Conservation (phyloP, 2,888 invertebrate species). For the Xanthorhoe spadicearia region DNA sequence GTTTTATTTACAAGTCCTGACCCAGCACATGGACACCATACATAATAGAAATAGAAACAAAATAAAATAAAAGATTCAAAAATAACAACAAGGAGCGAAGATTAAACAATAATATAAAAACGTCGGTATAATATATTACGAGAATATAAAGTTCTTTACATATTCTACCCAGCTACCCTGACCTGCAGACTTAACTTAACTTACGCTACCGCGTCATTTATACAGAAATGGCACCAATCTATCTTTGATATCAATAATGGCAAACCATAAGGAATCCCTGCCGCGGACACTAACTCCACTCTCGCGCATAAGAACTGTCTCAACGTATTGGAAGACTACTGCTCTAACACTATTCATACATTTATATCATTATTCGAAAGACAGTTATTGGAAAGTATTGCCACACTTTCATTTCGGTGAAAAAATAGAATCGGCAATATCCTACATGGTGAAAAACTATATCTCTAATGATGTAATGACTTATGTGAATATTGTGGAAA, state of each 20-base stretch:
- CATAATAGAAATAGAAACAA: slow-evolving; percentile 58
- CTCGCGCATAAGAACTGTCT: slow-evolving; percentile 57
- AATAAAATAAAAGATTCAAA: slow-evolving; percentile 75
- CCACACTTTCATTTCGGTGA: slow-evolving; percentile 54
- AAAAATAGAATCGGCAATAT: slow-evolving; percentile 64
- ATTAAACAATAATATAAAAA: slow-evolving; percentile 64
- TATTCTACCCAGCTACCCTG: slow-evolving; percentile 80
- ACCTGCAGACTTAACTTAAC: slow-evolving; percentile 83
- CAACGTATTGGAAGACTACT: slow-evolving; percentile 84
- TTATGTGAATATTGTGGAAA: slow-evolving; percentile 58
- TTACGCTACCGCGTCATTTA: slow-evolving; percentile 82
- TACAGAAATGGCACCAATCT: slow-evolving; percentile 85
- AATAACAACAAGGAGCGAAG: slow-evolving; percentile 67
- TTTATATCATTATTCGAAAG: slow-evolving; percentile 71
- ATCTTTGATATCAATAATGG: slow-evolving; percentile 85
- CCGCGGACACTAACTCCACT: slow-evolving; percentile 63
- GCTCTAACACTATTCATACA: slow-evolving; percentile 77
- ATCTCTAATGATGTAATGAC: slow-evolving; percentile 59
- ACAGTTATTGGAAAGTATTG: slow-evolving; percentile 65
- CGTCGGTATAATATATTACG: slow-evolving; percentile 66
- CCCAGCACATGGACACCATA: slow-evolving; percentile 83
- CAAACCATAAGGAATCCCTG: slow-evolving; percentile 83
- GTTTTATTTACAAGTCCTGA: slow-evolving; percentile 78
- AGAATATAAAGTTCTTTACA: slow-evolving; percentile 64
- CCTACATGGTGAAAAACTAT: slow-evolving; percentile 64